Conservation (phyloP, 2,888 invertebrate species). For the Napeogenes inachia region DNA sequence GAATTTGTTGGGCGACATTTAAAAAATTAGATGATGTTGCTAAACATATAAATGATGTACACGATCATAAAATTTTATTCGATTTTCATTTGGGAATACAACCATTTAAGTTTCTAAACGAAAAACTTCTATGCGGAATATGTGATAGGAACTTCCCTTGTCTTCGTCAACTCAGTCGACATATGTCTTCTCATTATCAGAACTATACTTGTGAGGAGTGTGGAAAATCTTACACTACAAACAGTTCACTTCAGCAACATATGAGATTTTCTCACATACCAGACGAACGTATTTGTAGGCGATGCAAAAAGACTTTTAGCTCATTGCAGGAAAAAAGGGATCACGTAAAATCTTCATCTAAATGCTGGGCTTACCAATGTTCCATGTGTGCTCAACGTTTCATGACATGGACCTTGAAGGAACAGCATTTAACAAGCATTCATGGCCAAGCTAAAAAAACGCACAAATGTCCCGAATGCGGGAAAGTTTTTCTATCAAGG, state of each 20-base stretch:
- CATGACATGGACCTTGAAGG: slow-evolving; percentile 38
- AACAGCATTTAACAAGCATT: slow-evolving; percentile 37
- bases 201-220: slow-evolving; percentile 48
- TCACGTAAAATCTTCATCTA: slow-evolving; percentile 36
- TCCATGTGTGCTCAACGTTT: slow-evolving; percentile 41
- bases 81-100: slow-evolving; percentile 41
- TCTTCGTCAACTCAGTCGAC: slow-evolving; percentile 43
- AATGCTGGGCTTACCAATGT: slow-evolving; percentile 45
- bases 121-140: slow-evolving; percentile 38
- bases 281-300: slow-evolving; percentile 37
- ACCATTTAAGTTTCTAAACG: slow-evolving; percentile 42
- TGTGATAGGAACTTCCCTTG: slow-evolving; percentile 42
- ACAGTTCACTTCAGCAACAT: slow-evolving; percentile 38
- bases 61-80: slow-evolving; percentile 37
- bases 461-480: slow-evolving; percentile 44
- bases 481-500: slow-evolving; percentile 35
- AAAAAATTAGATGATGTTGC: slow-evolving; percentile 37
- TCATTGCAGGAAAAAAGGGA: slow-evolving; percentile 38
- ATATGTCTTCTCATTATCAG: slow-evolving; percentile 44
- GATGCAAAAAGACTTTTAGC: slow-evolving; percentile 41
- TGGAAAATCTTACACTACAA: slow-evolving; percentile 44
- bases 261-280: slow-evolving; percentile 36
- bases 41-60: slow-evolving; percentile 40
- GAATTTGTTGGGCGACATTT: slow-evolving; percentile 37
- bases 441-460: slow-evolving; percentile 38